These are phyloP conservation scores for Myiagra hebetior DNA, from an alignment of 2,113 vertebrate species.

Conservation along the genomic window DNA sequence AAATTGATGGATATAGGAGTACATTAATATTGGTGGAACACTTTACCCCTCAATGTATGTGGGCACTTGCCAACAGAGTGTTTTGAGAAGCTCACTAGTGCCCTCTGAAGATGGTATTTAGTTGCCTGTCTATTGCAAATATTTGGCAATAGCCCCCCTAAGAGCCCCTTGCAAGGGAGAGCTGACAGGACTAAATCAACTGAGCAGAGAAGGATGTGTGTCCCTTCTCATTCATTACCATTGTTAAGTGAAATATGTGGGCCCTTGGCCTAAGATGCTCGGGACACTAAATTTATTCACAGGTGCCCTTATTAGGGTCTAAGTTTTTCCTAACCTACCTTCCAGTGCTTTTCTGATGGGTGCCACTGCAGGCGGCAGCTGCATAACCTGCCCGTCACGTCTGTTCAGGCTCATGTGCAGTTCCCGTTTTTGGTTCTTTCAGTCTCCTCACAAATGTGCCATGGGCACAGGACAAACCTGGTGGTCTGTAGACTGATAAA, in stretches of 20 bases:
- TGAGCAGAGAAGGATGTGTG: not conserved
- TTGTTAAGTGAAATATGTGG: not conserved
- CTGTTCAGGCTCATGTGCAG: not conserved
- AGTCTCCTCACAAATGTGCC: not conserved
- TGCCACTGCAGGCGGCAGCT: not conserved
- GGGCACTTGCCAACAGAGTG: accelerated
- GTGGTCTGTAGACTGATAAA: not conserved
- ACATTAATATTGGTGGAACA: not conserved
- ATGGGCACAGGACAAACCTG: not conserved
- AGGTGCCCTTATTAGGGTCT: not conserved
- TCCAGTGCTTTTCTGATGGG: not conserved
- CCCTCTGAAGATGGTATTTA: not conserved
- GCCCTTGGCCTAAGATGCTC: not conserved
- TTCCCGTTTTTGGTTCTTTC: not conserved
- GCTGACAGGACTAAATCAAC: not conserved
- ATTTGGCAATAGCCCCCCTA: not conserved
- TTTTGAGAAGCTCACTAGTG: not conserved
- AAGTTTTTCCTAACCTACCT: not conserved
- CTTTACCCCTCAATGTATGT: not conserved
- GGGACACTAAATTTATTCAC: not conserved
- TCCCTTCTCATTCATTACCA: not conserved
- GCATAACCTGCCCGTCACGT: not conserved
- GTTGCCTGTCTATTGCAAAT: not conserved
- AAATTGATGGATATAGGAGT: not conserved
- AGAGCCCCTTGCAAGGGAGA: not conserved